phyloP scores from a whole-genome alignment of 2,113 vertebrate genomes.

The Pseudorhombus dupliciocellatus region DNA sequence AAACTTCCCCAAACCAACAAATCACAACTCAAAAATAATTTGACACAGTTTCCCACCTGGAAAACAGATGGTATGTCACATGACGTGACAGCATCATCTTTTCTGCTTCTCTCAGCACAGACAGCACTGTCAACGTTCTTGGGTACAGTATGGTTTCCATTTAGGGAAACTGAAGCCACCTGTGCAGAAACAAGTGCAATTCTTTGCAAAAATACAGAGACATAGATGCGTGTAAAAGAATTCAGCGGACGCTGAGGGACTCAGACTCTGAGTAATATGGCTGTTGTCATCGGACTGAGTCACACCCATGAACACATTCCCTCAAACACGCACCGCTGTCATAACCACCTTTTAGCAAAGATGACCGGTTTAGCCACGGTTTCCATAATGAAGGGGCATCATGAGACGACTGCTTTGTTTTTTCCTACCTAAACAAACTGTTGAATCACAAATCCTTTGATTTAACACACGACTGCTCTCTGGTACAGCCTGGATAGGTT shows the following conservation, averaged over 20 bases:
- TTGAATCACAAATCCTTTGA: not conserved
- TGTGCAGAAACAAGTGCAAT: not conserved
- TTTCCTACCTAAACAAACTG: not conserved
- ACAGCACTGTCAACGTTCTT: not conserved
- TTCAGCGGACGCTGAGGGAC: not conserved
- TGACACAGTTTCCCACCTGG: too few relatives aligned
- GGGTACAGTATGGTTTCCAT: not conserved
- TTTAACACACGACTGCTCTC: not conserved
- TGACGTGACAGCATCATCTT: not conserved
- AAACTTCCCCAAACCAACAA: too few relatives aligned
- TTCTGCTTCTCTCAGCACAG: too few relatives aligned
- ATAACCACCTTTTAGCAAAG: conserved; percentile 14
- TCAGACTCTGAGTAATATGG: conserved; percentile 10
- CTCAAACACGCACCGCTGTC: conserved; percentile 24
- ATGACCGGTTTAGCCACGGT: conserved; percentile 10
- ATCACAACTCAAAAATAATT: not conserved
- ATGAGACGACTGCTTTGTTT: not conserved
- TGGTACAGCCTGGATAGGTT: not conserved
- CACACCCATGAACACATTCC: conserved; percentile 11
- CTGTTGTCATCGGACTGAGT: conserved; percentile 18
- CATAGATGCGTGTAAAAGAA: not conserved
- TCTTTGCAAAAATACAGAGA: too few relatives aligned
- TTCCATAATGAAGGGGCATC: conserved; percentile 12
- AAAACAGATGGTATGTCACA: not conserved
- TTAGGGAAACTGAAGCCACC: not conserved